Base-by-base conservation (phyloP, 2,113 vertebrate species). In the Jacana jacana region DNA sequence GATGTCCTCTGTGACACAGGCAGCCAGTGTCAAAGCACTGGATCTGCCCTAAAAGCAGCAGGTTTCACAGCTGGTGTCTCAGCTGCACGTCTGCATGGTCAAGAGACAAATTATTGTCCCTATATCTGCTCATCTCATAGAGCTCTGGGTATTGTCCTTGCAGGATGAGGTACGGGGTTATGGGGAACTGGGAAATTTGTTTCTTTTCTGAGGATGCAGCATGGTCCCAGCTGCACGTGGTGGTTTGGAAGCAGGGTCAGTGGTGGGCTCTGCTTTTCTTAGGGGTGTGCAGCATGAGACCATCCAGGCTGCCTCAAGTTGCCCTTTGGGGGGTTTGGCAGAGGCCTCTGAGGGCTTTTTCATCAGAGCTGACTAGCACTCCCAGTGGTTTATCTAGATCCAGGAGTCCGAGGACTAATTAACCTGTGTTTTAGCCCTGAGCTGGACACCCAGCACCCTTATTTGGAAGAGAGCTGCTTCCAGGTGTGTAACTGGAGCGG, bases 81-180 rank as follows among this genome's bases (percentile, higher is more conserved):
- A 58, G 51, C 55, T 55, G 52, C n/a, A 10, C 1, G 0, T 35
- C 65, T 46, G 71, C 2, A 2, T 14, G 8, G 16, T 4, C 49
- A 14, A 11, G 49, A 42, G 24, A 9, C 3, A 24, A 70, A 37
- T 17, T 18, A 10, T 40, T 42, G 49, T 30, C 46, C 70, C 40
- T 13, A 3, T 24, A 12, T 10, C 39, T 40, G 51, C 40, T 28
- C 49, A 28, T 14, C 31, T 49, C 7, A 0, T 44, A 33, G 1
- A 52, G 37, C 28, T 46, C 58, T 46, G 17, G 30, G 11, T 4
- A 3, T 11, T 2, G 0, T 4, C 7, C 0, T 3, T 2, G 6
- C 31, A 8, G 82, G 30, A 4, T 4, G 27, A 81, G 20, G 17
- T 0, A 1, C 37, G 28, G 6, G 11, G 13, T 17, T 24, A 78